These are phyloP conservation scores for Meriones unguiculatus DNA, from an alignment of 2,113 vertebrate genomes.

Conservation along the genomic window DNA sequence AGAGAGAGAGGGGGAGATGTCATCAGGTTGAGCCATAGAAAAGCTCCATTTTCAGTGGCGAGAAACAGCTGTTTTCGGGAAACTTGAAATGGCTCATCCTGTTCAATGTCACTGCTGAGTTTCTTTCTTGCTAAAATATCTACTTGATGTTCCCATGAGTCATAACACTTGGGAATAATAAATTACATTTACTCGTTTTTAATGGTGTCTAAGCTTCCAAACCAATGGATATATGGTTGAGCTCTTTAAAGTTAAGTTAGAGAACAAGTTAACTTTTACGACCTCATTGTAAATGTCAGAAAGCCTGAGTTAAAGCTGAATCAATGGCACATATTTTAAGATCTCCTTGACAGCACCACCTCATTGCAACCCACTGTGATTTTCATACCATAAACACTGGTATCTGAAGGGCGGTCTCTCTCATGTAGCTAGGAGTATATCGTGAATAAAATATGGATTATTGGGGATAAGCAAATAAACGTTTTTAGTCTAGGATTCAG, in stretches of 20 bases:
- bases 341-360: slow-evolving; percentile 16
- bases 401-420: neutral
- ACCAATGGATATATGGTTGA: neutral
- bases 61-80: neutral
- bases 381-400: neutral
- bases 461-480: slow-evolving; percentile 24
- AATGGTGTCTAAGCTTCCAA: neutral
- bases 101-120: neutral
- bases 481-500: slow-evolving; percentile 53
- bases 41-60: neutral
- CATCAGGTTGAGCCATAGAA: neutral
- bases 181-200: slow-evolving; percentile 22
- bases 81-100: neutral
- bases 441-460: slow-evolving; percentile 32
- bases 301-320: slow-evolving; percentile 47
- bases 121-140: neutral
- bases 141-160: neutral
- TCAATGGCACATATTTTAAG: slow-evolving; percentile 40
- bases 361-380: neutral
- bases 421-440: neutral
- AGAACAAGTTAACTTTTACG: slow-evolving; percentile 55
- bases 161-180: neutral
- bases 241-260: slow-evolving; percentile 46
- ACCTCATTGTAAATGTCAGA: slow-evolving; percentile 67
- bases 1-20: neutral